Evolutionary conservation across 2,888 invertebrate genomes (phyloP).

Genomic region (Athalia cordata): DNA sequence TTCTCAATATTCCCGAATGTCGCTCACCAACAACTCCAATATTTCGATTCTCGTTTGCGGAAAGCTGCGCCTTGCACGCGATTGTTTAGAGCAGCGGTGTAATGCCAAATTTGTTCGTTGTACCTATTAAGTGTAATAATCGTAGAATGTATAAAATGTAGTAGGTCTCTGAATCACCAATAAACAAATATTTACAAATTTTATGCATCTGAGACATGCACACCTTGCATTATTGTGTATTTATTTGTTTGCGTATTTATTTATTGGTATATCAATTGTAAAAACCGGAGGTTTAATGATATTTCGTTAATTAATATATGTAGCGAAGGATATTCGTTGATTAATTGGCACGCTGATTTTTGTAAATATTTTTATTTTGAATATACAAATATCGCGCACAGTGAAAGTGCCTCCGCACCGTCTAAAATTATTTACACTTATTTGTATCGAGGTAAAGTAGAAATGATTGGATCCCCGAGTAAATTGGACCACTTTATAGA

Average conservation of each 20-base stretch:
- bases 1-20: neutral
- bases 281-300: too few species aligned
- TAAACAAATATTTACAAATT: constrained; percentile 43
- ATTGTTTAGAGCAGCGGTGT: constrained; percentile 43
- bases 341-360: too few species aligned
- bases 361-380: neutral
- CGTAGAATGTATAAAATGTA: constrained; percentile 42
- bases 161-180: constrained; percentile 44
- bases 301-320: too few species aligned
- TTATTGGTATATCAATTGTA: neutral
- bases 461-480: too few species aligned
- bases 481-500: too few species aligned
- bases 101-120: constrained; percentile 44
- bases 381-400: neutral
- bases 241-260: neutral
- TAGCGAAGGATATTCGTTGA: too few species aligned
- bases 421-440: constrained; percentile 16
- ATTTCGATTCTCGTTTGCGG: constrained; percentile 29
- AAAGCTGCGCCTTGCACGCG: constrained; percentile 28
- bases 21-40: neutral
- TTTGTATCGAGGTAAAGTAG: neutral
- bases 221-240: neutral
- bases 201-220: constrained; percentile 27
- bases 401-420: neutral
- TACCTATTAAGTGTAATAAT: constrained; percentile 44